Conservation (phyloP, 2,113 vertebrate genomes). For the Mystacornis crossleyi region DNA sequence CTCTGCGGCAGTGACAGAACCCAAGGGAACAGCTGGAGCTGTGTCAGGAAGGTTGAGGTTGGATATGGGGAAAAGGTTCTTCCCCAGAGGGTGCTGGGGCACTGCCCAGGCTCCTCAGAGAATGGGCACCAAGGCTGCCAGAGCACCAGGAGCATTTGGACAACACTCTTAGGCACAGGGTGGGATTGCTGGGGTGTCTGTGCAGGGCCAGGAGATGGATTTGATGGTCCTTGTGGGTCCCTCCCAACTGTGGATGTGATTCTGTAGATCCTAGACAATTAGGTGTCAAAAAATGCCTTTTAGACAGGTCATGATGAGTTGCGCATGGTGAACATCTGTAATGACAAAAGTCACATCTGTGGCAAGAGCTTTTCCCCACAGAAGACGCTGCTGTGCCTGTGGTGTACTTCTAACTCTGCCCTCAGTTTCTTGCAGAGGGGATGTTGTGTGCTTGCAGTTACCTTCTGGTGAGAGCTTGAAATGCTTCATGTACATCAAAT, state of each 20-base stretch:
- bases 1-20: neutral
- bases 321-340: accelerated
- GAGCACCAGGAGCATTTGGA: neutral
- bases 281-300: neutral
- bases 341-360: neutral
- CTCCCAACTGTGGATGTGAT: neutral
- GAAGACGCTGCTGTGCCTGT: neutral
- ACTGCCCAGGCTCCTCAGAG: neutral
- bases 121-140: neutral
- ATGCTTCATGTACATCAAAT: neutral
- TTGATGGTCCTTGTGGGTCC: neutral
- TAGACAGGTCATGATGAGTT: neutral
- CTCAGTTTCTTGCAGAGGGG: neutral
- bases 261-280: neutral
- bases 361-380: neutral
- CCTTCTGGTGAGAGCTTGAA: neutral
- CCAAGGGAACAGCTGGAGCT: accelerated
- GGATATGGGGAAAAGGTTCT: neutral
- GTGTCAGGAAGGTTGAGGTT: accelerated
- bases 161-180: accelerated
- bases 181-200: neutral
- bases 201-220: neutral
- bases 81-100: neutral
- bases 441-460: neutral
- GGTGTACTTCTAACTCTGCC: neutral